Evolutionary conservation across 2,113 vertebrate genomes (phyloP), one percentile per base, ranked within the genome.

Genomic region (Emberiza fucata): DNA sequence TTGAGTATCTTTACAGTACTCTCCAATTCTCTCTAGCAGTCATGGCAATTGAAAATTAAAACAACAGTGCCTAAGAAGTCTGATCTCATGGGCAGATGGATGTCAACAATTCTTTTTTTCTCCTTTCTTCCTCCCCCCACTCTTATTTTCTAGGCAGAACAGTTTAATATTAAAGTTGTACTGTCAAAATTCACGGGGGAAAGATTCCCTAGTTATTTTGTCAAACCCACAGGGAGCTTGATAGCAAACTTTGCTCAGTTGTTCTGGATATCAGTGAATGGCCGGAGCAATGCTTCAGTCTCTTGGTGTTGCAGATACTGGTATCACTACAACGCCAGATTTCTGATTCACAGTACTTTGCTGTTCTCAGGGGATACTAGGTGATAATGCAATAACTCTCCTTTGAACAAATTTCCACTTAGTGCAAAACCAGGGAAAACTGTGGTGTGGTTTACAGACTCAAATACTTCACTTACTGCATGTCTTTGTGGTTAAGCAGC

Each of bases 301-400:
- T 92, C 54, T 54, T 81, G 44, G 21, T 70, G 14, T 47, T 66
- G 68, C 45, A 66, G 47, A 66, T 83, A 54, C 14, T 37, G 47
- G 11, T 51, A 10, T 80, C 56, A 28, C 42, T 80, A 8, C 27
- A 5, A 35, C 29, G 39, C 16, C 7, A 23, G 37, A 37, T 63
- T 70, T 35, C 63, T 0, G 0, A 35, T 63, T 15, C 2, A 0
- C 45, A 63, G 1, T 54, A 12, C 81, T 80, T 69, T 27, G 45
- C 23, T 77, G 28, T 80, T 88, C 45, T 47, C 2, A 2, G 40
- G 75, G 60, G 48, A 24, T 65, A 28, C 4, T 25, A 51, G 9
- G 23, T 91, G 42, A 37, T 77, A 77, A 54, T 85, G 59, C 35
- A 85, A 1, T 88, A 86, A 72, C 45, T 91, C 11, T 64, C 14